Conservation (phyloP, 1,140 invertebrate genomes). For the Drusus annulatus region DNA sequence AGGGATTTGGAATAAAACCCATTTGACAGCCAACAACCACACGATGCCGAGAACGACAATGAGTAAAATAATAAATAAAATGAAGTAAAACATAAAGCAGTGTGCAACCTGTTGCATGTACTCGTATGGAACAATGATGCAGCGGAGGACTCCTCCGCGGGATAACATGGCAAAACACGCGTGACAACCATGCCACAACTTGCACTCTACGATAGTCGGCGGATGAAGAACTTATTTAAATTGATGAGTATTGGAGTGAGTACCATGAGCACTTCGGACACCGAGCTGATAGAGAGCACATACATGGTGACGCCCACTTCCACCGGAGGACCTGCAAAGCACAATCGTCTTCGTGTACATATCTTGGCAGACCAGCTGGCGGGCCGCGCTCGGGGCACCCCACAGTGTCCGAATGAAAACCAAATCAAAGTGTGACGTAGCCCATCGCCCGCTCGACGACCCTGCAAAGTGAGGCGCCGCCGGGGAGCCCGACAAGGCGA, state of each 20-base stretch:
- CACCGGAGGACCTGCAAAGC: slow-evolving; percentile 93
- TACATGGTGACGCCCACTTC: slow-evolving; percentile 98
- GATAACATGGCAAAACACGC: not conserved
- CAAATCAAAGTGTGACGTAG: slow-evolving; percentile 59
- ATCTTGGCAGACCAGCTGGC: slow-evolving; percentile 3
- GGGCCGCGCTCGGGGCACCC: slow-evolving; percentile 18
- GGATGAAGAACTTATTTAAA: slow-evolving; percentile 44
- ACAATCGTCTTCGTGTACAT: slow-evolving; percentile 62
- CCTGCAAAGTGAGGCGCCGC: slow-evolving; percentile 42
- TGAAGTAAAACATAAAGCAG: slow-evolving; percentile 23
- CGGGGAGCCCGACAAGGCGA: slow-evolving; percentile 26
- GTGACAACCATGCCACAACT: slow-evolving; percentile 23
- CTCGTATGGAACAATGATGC: not conserved
- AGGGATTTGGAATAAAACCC: slow-evolving; percentile 35
- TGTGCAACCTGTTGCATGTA: slow-evolving; percentile 27
- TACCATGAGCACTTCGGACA: slow-evolving; percentile 99
- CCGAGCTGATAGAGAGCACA: slow-evolving; percentile 97
- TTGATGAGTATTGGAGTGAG: slow-evolving; percentile 65
- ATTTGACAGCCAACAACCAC: slow-evolving; percentile 57
- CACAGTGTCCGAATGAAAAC: slow-evolving; percentile 57
- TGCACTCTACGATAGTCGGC: slow-evolving; percentile 15
- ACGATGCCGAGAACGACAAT: slow-evolving; percentile 57
- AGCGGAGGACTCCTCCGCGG: not conserved
- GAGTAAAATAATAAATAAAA: slow-evolving; percentile 40
- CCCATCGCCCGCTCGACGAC: slow-evolving; percentile 55